Conservation (phyloP, 1,140 invertebrate genomes). For the Microplitis demolitor region DNA sequence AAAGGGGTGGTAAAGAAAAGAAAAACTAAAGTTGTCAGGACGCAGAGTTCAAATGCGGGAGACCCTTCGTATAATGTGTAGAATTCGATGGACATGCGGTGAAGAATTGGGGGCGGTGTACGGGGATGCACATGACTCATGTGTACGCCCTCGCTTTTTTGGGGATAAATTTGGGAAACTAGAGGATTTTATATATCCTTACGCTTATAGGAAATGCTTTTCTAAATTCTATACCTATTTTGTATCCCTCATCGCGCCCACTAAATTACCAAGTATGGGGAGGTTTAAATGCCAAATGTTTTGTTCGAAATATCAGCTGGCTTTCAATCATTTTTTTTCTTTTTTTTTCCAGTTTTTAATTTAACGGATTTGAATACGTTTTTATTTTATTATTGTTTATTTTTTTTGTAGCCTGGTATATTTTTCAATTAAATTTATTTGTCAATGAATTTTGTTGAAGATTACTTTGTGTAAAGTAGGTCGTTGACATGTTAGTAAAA, state of each 20-base stretch:
- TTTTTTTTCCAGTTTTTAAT: not conserved
- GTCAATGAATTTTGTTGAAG: not conserved
- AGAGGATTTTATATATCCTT: slow-evolving; percentile 34
- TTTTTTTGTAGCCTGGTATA: not conserved
- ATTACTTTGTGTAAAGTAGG: not conserved
- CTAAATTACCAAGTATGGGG: not conserved
- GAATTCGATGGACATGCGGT: slow-evolving; percentile 44
- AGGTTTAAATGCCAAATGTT: slow-evolving; percentile 6
- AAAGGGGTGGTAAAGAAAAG: slow-evolving; percentile 35
- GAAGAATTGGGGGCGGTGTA: slow-evolving; percentile 41
- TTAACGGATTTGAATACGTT: not conserved
- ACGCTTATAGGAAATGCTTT: slow-evolving; percentile 8
- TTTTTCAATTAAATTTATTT: not conserved
- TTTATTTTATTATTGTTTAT: not conserved
- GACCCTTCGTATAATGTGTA: slow-evolving; percentile 39
- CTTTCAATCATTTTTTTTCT: not conserved
- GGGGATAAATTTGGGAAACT: slow-evolving; percentile 55
- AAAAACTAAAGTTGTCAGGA: slow-evolving; percentile 52
- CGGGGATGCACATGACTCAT: slow-evolving; percentile 56
- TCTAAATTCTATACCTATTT: slow-evolving; percentile 10
- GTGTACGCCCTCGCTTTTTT: slow-evolving; percentile 47
- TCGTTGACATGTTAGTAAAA: no score
- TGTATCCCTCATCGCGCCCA: not conserved
- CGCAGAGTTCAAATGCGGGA: slow-evolving; percentile 33
- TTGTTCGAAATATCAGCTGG: not conserved